Percentiles rank a stretch among this genome's conserved stretches.
Evolutionary conservation across 35 echinoderm and acorn worm species (phyloP).

Genomic region (Heliocidaris erythrogramma): DNA sequence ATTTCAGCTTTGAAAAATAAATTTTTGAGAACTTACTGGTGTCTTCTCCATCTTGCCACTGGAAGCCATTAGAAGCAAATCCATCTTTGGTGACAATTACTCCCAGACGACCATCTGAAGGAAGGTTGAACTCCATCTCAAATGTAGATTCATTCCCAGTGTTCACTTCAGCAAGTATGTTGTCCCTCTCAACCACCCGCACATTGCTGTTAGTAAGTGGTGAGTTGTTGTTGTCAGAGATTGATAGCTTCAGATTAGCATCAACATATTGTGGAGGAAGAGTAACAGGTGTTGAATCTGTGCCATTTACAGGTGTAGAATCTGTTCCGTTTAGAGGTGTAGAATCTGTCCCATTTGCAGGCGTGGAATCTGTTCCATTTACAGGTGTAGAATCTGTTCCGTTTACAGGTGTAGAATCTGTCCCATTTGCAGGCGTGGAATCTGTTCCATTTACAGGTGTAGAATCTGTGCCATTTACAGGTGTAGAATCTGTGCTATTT

Average conservation of each 20-base stretch:
- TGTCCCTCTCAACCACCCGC: neutral
- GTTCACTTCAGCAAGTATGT: neutral
- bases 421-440: neutral
- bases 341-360: too few species aligned
- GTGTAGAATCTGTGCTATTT: too few species aligned
- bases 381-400: neutral
- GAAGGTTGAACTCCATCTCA: neutral
- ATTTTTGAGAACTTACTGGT: neutral
- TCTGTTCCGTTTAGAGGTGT: too few species aligned
- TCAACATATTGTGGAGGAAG: neutral
- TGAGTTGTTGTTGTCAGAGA: neutral
- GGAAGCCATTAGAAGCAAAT: constrained; percentile 23
- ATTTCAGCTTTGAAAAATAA: neutral
- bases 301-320: too few species aligned
- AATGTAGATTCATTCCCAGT: neutral
- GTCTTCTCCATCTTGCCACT: neutral
- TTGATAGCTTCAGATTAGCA: neutral
- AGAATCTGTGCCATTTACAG: too few species aligned
- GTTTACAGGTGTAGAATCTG: neutral
- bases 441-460: too few species aligned
- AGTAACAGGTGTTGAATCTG: neutral
- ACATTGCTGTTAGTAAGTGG: neutral
- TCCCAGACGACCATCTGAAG: neutral
- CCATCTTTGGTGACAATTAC: neutral
- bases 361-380: too few species aligned